These are phyloP conservation scores for Nymphalis urticae DNA, from an alignment of 2,888 invertebrate species.

Conservation along the genomic window DNA sequence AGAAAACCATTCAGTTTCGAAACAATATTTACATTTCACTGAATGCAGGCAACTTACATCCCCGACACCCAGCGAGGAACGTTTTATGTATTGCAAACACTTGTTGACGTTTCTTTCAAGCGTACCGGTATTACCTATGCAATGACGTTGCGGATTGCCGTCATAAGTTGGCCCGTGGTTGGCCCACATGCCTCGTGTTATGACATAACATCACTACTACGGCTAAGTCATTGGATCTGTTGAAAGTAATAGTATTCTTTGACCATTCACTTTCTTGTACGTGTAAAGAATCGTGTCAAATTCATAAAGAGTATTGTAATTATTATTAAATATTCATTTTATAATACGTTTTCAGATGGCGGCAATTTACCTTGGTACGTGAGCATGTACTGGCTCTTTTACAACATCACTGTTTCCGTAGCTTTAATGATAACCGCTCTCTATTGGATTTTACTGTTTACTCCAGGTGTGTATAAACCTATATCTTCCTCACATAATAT, in stretches of 20 bases:
- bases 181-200: conserved; percentile 31
- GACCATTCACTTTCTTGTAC: neutral
- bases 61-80: conserved; percentile 20
- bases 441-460: conserved; percentile 71
- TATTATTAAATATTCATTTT: too few relatives aligned
- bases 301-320: too few relatives aligned
- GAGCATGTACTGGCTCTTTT: conserved; percentile 67
- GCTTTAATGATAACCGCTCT: conserved; percentile 69
- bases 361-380: conserved; percentile 66
- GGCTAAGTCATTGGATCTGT: neutral
- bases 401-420: conserved; percentile 59
- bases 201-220: conserved; percentile 19
- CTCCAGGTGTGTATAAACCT: conserved; percentile 53
- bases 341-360: conserved; percentile 39
- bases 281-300: too few relatives aligned
- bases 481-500: neutral
- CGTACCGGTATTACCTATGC: conserved; percentile 24
- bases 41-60: conserved; percentile 24
- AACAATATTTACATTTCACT: conserved; percentile 34
- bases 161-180: conserved; percentile 34
- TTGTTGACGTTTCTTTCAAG: conserved; percentile 32
- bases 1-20: conserved; percentile 7
- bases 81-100: conserved; percentile 33
- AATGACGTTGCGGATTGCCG: conserved; percentile 28
- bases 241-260: neutral